Evolutionary conservation across 2,113 vertebrate species (phyloP), one percentile per base, ranked within the genome.

Genomic region (Erinaceus europaeus): DNA sequence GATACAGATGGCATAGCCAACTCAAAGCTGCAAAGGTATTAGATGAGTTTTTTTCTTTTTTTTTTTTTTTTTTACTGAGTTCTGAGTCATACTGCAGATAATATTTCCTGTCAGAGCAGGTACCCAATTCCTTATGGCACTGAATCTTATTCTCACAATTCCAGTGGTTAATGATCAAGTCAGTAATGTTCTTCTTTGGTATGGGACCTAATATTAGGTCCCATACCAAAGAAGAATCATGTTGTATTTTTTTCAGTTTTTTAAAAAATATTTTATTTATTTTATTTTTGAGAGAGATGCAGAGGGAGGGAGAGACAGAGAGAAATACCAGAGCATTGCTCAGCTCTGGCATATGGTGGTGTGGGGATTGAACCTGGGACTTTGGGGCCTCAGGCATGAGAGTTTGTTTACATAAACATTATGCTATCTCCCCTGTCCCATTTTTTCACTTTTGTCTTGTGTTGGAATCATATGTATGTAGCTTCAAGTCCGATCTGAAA

Each of bases 11-110:
- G 67, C 7, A 83, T 2, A 67, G 40, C 11, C 44, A 61, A 34
- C n/a, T 88, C 46, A 78, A 62, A 71, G 34, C 69, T 72, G 34
- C 42, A 61, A 80, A 86, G 46, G 21, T 53, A 84, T 84, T 53
- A 69, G 29, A 89, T 44, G 11, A 59, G n/a, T 5, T 32, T 32
- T 42, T 64, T 86, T 74, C 59, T n/a, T 5, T 32, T 32, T 42
- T 64, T 86, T 74, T 52, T 5, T 32, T 32, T 42, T 64, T 86
- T 74, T 52, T 65, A 32, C 14, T 72, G 72, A 72, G 53, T 78
- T 85, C 36, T 77, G 67, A 72, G 34, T 85, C 64, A 61, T 34
- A 53, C 1, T 12, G 2, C 29, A 80, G 21, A 42, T 72, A 18
- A 34, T 36, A 69, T 25, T 79, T 69, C 52, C 71, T 91, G 27